Conservation (phyloP, 2,888 invertebrate genomes). For the Artemia sinica region DNA sequence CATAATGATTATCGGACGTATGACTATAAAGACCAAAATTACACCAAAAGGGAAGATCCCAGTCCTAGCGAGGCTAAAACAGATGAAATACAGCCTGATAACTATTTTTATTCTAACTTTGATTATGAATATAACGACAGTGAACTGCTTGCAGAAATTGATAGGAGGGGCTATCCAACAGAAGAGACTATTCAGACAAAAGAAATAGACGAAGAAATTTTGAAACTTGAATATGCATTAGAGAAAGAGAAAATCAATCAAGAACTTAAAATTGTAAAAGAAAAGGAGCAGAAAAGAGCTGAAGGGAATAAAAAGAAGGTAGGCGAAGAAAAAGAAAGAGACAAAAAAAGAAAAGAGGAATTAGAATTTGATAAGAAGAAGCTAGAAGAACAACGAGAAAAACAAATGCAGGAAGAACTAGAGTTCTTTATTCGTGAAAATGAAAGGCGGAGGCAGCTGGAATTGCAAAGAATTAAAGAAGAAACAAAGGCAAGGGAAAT, state of each 20-base stretch:
- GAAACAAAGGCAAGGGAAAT: background rate
- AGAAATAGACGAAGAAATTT: background rate
- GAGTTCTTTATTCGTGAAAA: background rate
- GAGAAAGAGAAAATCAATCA: slow-evolving; percentile 14
- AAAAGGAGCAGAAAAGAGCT: background rate
- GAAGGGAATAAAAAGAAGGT: background rate
- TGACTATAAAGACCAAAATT: slow-evolving; percentile 22
- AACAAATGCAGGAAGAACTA: slow-evolving; percentile 10
- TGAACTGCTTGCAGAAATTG: background rate
- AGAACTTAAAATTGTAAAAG: background rate
- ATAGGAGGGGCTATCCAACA: background rate
- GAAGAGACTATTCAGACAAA: slow-evolving; percentile 1
- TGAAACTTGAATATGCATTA: background rate
- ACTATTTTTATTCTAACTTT: slow-evolving; percentile 25
- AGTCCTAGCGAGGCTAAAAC: slow-evolving; percentile 23
- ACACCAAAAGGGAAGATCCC: slow-evolving; percentile 23
- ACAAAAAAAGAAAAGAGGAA: slow-evolving; percentile 1
- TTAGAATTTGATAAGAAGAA: background rate
- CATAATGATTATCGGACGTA: slow-evolving; percentile 15
- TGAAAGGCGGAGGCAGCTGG: slow-evolving; percentile 2
- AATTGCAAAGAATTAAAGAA: slow-evolving; percentile 3
- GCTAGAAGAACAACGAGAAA: slow-evolving; percentile 3
- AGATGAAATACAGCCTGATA: slow-evolving; percentile 24
- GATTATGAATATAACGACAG: slow-evolving; percentile 24
- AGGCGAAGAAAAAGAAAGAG: background rate